These are phyloP conservation scores for Pavo muticus DNA, from an alignment of 2,113 vertebrate species.

Conservation along the genomic window DNA sequence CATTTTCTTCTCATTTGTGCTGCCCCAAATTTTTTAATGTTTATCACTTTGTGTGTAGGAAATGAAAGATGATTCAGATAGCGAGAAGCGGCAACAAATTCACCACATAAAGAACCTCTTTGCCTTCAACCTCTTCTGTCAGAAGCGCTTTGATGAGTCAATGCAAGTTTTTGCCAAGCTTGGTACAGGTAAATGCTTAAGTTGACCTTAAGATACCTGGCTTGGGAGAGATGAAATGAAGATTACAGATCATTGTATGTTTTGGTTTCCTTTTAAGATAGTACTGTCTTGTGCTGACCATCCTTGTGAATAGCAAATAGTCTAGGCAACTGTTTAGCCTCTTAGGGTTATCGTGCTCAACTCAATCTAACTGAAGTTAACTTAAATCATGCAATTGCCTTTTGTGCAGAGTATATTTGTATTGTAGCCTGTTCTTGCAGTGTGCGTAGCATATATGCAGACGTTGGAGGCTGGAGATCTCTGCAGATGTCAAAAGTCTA, in stretches of 20 bases:
- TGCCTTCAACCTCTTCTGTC: conserved; percentile 98
- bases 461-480: background rate
- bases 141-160: conserved; percentile 98
- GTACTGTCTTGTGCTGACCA: background rate
- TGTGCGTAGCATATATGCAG: background rate
- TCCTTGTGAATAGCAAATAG: background rate
- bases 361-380: background rate
- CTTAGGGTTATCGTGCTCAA: background rate
- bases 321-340: background rate
- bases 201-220: background rate
- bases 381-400: background rate
- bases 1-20: background rate
- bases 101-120: conserved; percentile 98
- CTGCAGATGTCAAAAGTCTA: background rate
- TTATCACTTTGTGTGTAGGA: conserved; percentile 77
- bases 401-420: background rate
- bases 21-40: background rate
- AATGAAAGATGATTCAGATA: conserved; percentile 98
- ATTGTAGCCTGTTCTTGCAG: background rate
- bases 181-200: conserved; percentile 88
- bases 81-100: conserved; percentile 95
- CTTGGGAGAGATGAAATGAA: background rate
- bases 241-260: background rate
- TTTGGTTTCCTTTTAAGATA: background rate
- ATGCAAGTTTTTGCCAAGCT: conserved; percentile 99